These are phyloP conservation scores for Cirrhinus mrigala DNA, from an alignment of 2,797 vertebrate species.

Conservation along the genomic window DNA sequence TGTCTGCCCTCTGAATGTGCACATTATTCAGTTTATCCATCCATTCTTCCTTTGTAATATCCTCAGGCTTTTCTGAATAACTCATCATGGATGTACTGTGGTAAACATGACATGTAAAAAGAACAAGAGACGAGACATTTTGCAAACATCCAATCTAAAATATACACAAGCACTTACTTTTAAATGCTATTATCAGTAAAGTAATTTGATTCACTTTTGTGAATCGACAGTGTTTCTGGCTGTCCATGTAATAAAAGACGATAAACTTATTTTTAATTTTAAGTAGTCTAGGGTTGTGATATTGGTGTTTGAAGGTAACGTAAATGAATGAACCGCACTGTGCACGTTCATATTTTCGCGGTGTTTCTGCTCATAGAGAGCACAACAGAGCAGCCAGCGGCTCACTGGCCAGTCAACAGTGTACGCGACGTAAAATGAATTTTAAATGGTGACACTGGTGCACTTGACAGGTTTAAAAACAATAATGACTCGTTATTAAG, in stretches of 20 bases:
- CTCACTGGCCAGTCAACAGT: constrained; percentile 11
- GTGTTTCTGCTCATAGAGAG: constrained; percentile 37
- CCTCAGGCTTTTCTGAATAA: constrained; percentile 94
- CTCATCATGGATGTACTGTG: constrained; percentile 88
- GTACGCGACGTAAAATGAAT: neutral
- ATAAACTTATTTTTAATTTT: neutral
- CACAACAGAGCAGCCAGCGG: constrained; percentile 26
- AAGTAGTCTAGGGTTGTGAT: neutral
- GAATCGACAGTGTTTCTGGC: neutral
- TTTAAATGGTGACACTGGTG: neutral
- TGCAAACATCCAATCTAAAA: neutral
- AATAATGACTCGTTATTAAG: too few species aligned
- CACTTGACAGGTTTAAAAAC: neutral
- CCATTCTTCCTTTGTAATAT: constrained; percentile 97
- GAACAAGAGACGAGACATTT: constrained; percentile 15
- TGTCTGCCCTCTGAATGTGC: constrained; percentile 96
- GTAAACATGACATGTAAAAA: constrained; percentile 26
- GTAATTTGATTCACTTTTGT: neutral
- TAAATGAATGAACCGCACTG: constrained; percentile 27
- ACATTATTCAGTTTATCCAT: constrained; percentile 97
- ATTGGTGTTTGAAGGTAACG: neutral
- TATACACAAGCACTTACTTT: neutral
- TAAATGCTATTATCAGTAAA: neutral
- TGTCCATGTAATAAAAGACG: neutral
- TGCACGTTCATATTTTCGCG: constrained; percentile 60